Evolutionary conservation across 92 coral and sea anemone genomes (phyloP), one percentile per base, ranked within the genome.

Genomic region (Virgularia gustaviana): DNA sequence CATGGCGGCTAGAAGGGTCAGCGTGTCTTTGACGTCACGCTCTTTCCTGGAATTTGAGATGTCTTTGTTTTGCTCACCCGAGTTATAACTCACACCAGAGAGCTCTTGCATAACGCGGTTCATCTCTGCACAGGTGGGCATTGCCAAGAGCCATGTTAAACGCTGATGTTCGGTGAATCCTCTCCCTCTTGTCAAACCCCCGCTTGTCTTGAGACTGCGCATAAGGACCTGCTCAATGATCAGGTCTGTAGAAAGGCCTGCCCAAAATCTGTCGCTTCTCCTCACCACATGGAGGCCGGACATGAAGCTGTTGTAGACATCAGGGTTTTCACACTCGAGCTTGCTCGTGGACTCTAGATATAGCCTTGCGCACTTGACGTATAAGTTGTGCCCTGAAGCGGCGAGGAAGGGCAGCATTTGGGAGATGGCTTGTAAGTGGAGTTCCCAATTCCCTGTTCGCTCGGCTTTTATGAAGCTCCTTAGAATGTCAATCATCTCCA

Each of bases 181-280:
- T 18, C 83, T 49, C 15, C 83, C 90, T 36, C 80, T 65, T 8
- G 90, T 80, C 36, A 83, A 28, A 32, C 87, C 79, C 1, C 87
- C 87, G 24, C 57, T 41, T 5, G 79, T 83, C 76, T 79, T 84
- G 0, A 79, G 35, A 45, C 84, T 79, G 4, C 85, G 60, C 85
- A 79, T 79, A 2, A 81, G 37, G 20, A 72, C 75, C 45, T 59
- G 84, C 28, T 79, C 79, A 7, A 80, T 76, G 0, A 70, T 35
- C 3, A 82, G 77, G 15, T 82, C 86, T 15, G 70, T 76, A 6
- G 78, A 76, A 3, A 82, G 60, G 25, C 82, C 86, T n/a, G 82
- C 78, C 86, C 82, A 82, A 15, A 31, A 41, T 3, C 82, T 74
- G 36, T 82, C 78, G 49, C 86, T 82, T 16, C 86, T 59, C 7